Conservation (phyloP, 2,113 vertebrate species). For the Orientallactaga bullata region DNA sequence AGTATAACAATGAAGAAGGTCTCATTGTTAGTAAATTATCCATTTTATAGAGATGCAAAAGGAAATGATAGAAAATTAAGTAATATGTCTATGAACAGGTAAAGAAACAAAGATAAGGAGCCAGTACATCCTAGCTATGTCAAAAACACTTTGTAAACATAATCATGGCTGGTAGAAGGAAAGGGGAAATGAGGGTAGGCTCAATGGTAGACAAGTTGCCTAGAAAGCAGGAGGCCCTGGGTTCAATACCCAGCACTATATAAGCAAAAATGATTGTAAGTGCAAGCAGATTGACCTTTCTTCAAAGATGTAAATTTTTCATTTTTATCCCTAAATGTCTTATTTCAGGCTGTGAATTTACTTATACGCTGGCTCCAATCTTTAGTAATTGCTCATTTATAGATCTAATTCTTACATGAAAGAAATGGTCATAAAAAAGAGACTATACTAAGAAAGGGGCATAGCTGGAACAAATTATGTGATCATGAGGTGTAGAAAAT, state of each 20-base stretch:
- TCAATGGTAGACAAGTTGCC: no score
- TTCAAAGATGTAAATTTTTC: constrained; percentile 39
- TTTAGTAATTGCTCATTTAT: constrained; percentile 56
- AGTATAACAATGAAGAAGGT: background rate
- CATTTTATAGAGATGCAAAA: constrained; percentile 7
- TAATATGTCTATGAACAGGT: background rate
- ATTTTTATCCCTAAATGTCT: constrained; percentile 28
- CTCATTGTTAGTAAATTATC: background rate
- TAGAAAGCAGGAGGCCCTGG: no score
- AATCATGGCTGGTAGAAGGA: constrained; percentile 32
- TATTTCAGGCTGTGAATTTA: constrained; percentile 11
- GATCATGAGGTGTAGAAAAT: background rate
- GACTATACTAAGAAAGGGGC: background rate
- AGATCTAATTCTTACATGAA: constrained; percentile 42
- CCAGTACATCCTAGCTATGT: no score
- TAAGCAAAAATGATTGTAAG: background rate
- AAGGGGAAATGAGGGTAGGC: background rate
- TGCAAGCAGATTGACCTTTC: background rate
- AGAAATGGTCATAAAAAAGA: constrained; percentile 55
- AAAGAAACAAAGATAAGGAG: background rate
- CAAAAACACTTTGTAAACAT: background rate
- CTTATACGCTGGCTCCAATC: constrained; percentile 16
- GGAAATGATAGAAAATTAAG: background rate
- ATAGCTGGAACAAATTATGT: background rate
- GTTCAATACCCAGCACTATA: no score